Evolutionary conservation across 1,140 invertebrate genomes (phyloP).

Genomic region (Trialeurodes vaporariorum): DNA sequence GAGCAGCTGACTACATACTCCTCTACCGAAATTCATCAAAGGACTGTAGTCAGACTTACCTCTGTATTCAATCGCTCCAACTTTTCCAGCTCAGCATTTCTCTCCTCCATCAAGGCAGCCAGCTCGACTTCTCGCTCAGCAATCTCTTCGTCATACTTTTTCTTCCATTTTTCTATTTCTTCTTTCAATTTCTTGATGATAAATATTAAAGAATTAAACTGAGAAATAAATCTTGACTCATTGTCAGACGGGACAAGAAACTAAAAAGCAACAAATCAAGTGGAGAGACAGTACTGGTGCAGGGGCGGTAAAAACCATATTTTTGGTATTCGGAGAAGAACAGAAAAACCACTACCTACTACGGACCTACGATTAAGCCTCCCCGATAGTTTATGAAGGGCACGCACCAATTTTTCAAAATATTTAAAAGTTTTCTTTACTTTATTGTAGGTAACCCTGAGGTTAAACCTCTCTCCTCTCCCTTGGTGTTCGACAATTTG

Average conservation of each 20-base stretch:
- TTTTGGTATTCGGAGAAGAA: too few relatives aligned
- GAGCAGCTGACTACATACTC: neutral
- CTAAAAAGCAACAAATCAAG: neutral
- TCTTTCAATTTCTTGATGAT: conserved; percentile 28
- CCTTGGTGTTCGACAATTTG: too few relatives aligned
- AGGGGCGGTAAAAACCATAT: too few relatives aligned
- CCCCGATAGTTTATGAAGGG: too few relatives aligned
- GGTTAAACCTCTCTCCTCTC: too few relatives aligned
- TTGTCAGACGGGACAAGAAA: neutral
- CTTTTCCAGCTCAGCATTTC: conserved; percentile 7
- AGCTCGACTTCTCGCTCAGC: conserved; percentile 8
- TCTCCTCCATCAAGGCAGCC: neutral
- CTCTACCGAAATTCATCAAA: neutral
- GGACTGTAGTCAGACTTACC: conserved; percentile 8
- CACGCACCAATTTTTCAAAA: too few relatives aligned
- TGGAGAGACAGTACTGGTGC: too few relatives aligned
- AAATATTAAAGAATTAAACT: conserved; percentile 27
- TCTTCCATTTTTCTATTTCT: conserved; percentile 16
- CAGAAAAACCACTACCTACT: neutral
- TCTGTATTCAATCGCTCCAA: conserved; percentile 7
- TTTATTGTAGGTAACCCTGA: too few relatives aligned
- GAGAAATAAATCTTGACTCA: neutral
- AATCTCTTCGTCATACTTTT: conserved; percentile 10
- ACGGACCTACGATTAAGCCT: neutral
- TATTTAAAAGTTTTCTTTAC: too few relatives aligned